Evolutionary conservation across 2,888 invertebrate genomes (phyloP).

Genomic region (Metallyticus violacea): DNA sequence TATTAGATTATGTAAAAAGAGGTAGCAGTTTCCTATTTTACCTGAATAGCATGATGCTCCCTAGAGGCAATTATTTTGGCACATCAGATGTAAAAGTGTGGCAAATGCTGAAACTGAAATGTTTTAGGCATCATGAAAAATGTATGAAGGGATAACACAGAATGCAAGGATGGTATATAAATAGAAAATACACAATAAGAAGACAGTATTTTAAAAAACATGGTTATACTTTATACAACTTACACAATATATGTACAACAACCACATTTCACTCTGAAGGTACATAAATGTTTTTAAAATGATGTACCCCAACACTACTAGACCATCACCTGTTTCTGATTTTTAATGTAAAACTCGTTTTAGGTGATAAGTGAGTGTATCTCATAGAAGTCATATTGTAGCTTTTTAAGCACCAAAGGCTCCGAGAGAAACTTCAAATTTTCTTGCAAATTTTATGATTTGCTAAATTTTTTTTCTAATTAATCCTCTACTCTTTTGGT

Average conservation of each 20-base stretch:
- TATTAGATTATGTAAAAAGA: too few species aligned
- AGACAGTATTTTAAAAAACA: slow-evolving; percentile 13
- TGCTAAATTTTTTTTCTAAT: too few species aligned
- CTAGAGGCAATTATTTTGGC: too few species aligned
- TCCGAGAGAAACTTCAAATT: too few species aligned
- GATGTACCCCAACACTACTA: slow-evolving; percentile 2
- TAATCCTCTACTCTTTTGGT: background rate
- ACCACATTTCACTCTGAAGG: slow-evolving; percentile 10
- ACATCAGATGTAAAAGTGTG: too few species aligned
- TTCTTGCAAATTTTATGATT: background rate
- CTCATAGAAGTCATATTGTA: background rate
- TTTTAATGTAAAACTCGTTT: background rate
- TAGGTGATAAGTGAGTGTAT: background rate
- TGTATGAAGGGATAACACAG: too few species aligned
- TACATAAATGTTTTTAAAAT: background rate
- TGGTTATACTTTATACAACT: slow-evolving; percentile 32
- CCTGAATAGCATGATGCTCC: too few species aligned
- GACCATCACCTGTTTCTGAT: slow-evolving; percentile 1
- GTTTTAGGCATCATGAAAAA: too few species aligned
- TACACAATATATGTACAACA: slow-evolving; percentile 32
- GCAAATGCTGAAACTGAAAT: too few species aligned
- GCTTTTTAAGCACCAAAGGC: background rate
- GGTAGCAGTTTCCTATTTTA: too few species aligned
- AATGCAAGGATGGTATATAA: background rate
- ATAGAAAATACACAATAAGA: background rate